Percentiles rank a stretch among this genome's conserved stretches.
phyloP scores from a whole-genome alignment of 2,888 invertebrate species.

The Stramonita haemastoma region DNA sequence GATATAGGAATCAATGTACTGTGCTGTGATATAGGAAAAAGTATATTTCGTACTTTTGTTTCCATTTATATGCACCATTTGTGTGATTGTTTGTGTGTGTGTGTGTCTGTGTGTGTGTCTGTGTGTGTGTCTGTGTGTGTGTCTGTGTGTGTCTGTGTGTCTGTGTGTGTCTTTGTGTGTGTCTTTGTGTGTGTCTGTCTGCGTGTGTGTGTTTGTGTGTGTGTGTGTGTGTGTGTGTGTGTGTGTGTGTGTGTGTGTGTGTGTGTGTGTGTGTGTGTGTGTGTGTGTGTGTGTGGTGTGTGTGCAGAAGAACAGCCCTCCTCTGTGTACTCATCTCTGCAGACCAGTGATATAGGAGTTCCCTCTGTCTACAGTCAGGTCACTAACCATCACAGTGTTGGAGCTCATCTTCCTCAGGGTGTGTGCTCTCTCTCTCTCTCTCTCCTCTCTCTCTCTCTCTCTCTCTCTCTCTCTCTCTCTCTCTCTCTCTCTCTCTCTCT shows the following conservation, averaged over 20 bases:
- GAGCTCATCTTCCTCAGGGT: background rate
- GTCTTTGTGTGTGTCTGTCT: background rate
- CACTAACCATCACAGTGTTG: background rate
- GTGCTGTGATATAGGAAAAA: too few species aligned
- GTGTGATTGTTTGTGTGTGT: background rate
- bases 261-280: too few species aligned
- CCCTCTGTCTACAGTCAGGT: background rate
- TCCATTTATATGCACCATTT: too few species aligned
- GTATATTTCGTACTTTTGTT: too few species aligned
- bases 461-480: too few species aligned
- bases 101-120: background rate
- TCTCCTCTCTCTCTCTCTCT: too few species aligned
- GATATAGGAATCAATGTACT: too few species aligned
- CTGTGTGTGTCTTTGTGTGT: background rate
- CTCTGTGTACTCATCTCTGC: background rate
- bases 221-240: constrained; percentile 1
- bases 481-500: too few species aligned
- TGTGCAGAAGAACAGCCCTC: background rate
- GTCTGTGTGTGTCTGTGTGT: background rate
- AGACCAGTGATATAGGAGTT: constrained; percentile 13
- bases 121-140: background rate
- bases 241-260: too few species aligned
- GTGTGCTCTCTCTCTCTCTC: too few species aligned
- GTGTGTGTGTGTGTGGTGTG: too few species aligned
- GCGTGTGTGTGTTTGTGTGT: background rate